Conservation (phyloP, 2,888 invertebrate species). For the Omphaloscelis lunosa region DNA sequence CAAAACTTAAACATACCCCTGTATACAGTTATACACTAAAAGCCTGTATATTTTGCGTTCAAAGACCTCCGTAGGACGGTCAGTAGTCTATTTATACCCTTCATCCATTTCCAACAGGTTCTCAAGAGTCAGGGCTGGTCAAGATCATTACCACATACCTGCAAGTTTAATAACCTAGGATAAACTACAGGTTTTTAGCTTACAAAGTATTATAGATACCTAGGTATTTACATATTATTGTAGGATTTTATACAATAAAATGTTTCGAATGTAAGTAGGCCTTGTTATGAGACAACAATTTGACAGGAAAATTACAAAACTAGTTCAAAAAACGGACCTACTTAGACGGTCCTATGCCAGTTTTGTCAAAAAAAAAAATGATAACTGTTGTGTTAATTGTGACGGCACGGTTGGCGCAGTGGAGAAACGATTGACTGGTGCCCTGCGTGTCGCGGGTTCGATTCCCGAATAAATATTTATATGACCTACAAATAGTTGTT, state of each 20-base stretch:
- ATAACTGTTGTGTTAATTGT: too few species aligned
- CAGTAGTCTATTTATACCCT: slow-evolving; percentile 38
- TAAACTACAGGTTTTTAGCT: slow-evolving; percentile 10
- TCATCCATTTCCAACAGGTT: slow-evolving; percentile 51
- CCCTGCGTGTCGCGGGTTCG: too few species aligned
- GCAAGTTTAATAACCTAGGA: slow-evolving; percentile 35
- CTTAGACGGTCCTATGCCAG: too few species aligned
- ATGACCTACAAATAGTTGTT: too few species aligned
- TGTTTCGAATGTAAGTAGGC: too few species aligned
- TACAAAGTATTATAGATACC: neutral
- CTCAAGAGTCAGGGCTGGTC: slow-evolving; percentile 55
- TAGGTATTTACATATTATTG: neutral
- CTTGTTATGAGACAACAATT: too few species aligned
- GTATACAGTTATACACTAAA: neutral
- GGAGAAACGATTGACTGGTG: too few species aligned
- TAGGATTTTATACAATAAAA: neutral
- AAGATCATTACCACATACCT: slow-evolving; percentile 57
- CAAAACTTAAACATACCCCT: neutral
- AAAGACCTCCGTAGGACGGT: slow-evolving; percentile 21
- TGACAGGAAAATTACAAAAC: too few species aligned
- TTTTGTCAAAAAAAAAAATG: too few species aligned
- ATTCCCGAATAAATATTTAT: too few species aligned
- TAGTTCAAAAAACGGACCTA: too few species aligned
- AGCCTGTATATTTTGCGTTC: slow-evolving; percentile 3
- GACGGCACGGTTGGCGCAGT: too few species aligned